phyloP scores from a whole-genome alignment of 2,888 invertebrate genomes.

The Philereme transversata region DNA sequence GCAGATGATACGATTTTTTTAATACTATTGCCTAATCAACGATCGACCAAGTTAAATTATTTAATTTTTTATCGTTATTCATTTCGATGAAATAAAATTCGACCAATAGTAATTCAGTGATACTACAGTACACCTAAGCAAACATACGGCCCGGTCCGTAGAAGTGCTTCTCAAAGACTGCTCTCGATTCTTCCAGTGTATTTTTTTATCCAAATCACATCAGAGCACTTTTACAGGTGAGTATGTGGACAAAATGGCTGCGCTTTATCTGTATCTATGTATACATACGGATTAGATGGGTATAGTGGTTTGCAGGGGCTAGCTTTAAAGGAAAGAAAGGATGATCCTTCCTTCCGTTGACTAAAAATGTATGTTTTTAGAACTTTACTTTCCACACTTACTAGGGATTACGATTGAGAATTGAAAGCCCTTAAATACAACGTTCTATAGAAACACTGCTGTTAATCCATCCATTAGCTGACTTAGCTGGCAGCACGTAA shows the following conservation, averaged over 20 bases:
- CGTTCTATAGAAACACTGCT: no score
- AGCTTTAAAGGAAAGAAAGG: constrained; percentile 12
- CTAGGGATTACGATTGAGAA: no score
- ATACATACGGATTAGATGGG: constrained; percentile 13
- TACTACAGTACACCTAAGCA: no score
- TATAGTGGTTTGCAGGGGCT: constrained; percentile 19
- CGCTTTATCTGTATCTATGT: constrained; percentile 28
- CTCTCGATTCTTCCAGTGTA: constrained; percentile 58
- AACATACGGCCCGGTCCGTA: constrained; percentile 51
- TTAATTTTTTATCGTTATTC: no score
- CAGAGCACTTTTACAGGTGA: constrained; percentile 46
- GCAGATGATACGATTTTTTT: no score
- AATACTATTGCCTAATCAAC: no score
- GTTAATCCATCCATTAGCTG: no score
- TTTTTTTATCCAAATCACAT: constrained; percentile 60
- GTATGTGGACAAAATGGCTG: constrained; percentile 37
- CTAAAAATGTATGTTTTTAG: neutral
- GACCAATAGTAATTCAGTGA: no score
- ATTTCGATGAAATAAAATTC: no score
- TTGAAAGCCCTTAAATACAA: no score
- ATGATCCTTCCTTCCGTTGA: neutral
- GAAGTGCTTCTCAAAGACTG: constrained; percentile 70
- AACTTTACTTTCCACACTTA: neutral
- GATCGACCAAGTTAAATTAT: no score
- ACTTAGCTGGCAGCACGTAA: no score